Evolutionary conservation across 2,797 vertebrate genomes (phyloP), one percentile per base, ranked within the genome.

Genomic region (Epinephelus coioides): DNA sequence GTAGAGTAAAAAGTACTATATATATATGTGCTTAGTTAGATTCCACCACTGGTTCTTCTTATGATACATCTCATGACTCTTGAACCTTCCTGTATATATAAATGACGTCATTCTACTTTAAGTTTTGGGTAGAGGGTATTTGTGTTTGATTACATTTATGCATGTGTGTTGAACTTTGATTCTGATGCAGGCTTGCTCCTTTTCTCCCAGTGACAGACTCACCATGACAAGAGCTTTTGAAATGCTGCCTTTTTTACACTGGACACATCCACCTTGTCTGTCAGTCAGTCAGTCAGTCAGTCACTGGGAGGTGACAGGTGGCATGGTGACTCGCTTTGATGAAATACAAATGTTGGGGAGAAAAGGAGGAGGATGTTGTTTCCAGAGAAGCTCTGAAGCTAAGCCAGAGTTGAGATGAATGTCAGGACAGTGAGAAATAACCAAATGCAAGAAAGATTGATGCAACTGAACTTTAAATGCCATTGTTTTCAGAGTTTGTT

Each of bases 401-500:
- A 30, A 50, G 40, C 44, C 43, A 66, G 44, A 71, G 59, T 59
- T 66, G 46, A 78, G 64, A 74, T 10, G 12, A 30, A 79, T 10
- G 54, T 19, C 34, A 57, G 38, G 7, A 21, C 18, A 60, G 30
- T 11, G 50, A 56, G 51, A 25, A 70, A 71, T 60, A 66, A 51
- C 38, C 23, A 19, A 25, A 5, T 19, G 6, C 25, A 78, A 64
- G 17, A 21, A 50, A 23, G 62, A 72, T 1, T 18, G 21, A 68
- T 56, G 13, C 44, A 47, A 79, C 50, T 65, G 25, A 43, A n/a
- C 54, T 57, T 40, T 77, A 51, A 55, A 76, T 40, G 25, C 9
- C 50, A 0, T 62, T 49, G 4, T 79, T 79, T 76, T 25, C 86
- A 97, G 97, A 97, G 78, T 98, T 96, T 86, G 55, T 86, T 3